A percentile compares a stretch with the other conserved stretches of the same genome.
These are phyloP conservation scores for Beris morrisii DNA, from an alignment of 2,888 invertebrate genomes.

Conservation along the genomic window DNA sequence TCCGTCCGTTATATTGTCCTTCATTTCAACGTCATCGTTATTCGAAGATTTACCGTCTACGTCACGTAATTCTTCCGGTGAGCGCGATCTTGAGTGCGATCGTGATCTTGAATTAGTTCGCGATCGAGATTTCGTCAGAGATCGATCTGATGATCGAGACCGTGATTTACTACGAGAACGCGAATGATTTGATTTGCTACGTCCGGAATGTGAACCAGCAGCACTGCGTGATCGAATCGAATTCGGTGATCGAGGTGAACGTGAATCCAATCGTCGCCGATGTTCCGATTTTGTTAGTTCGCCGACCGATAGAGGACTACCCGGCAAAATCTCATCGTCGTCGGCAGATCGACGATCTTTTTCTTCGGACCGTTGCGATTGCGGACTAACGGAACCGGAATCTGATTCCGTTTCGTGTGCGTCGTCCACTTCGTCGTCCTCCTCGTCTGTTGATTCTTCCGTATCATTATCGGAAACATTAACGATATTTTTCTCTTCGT, in stretches of 20 bases:
- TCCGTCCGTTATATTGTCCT: conserved; percentile 7
- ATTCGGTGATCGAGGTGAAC: conserved; percentile 35
- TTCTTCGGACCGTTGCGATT: conserved; percentile 52
- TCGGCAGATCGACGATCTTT: conserved; percentile 46
- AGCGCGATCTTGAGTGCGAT: conserved; percentile 39
- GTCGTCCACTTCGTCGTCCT: conserved; percentile 57
- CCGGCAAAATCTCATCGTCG: conserved; percentile 55
- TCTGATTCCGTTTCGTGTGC: conserved; percentile 60
- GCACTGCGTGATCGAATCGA: conserved; percentile 2
- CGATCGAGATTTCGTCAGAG: conserved; percentile 28
- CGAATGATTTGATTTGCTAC: conserved; percentile 36
- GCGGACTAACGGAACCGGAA: conserved; percentile 57
- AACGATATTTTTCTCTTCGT: conserved; percentile 40
- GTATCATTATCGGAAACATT: conserved; percentile 53
- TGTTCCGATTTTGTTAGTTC: conserved; percentile 57
- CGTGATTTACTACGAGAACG: conserved; percentile 34
- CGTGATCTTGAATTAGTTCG: conserved; percentile 14
- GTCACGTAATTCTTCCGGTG: conserved; percentile 23
- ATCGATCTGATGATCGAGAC: conserved; percentile 28
- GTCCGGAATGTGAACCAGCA: conserved; percentile 34
- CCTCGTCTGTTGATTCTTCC: conserved; percentile 46
- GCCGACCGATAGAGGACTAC: conserved; percentile 60
- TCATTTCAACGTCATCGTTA: conserved; percentile 41
- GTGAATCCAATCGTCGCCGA: conserved; percentile 49
- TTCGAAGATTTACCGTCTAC: conserved; percentile 40